Conservation (phyloP, 2,113 vertebrate genomes). For the Psephotus haematonotus region DNA sequence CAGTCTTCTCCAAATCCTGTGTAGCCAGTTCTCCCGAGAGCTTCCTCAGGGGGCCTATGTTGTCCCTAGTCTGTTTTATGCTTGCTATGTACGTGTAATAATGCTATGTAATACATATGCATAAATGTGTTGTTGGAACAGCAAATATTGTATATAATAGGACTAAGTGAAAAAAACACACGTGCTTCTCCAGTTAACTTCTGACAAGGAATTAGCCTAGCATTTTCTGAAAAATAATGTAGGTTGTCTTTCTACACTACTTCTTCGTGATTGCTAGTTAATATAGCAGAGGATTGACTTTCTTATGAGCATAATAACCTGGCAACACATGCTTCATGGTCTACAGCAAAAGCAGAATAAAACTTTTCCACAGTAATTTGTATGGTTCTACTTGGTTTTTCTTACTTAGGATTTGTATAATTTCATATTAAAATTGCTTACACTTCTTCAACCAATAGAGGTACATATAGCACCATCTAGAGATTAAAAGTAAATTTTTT, state of each 20-base stretch:
- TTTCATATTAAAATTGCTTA: neutral
- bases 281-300: neutral
- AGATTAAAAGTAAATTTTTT: conserved; percentile 61
- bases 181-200: neutral
- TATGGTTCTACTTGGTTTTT: neutral
- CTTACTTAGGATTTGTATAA: neutral
- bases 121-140: neutral
- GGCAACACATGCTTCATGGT: neutral
- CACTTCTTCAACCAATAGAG: conserved; percentile 5
- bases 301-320: conserved; percentile 19
- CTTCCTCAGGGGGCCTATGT: too few species aligned
- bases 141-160: neutral
- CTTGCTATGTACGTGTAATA: too few species aligned
- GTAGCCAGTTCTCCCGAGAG: too few species aligned
- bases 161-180: neutral
- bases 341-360: neutral
- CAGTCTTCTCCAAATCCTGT: too few species aligned
- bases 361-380: neutral
- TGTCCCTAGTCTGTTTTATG: too few species aligned
- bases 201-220: neutral
- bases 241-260: neutral
- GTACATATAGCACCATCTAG: conserved; percentile 79
- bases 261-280: conserved; percentile 4
- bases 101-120: neutral
- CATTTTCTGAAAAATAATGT: neutral